A percentile compares a stretch with the other conserved stretches of the same genome.
Evolutionary conservation across 2,113 vertebrate genomes (phyloP).

Genomic region (Cephalopterus ornatus): DNA sequence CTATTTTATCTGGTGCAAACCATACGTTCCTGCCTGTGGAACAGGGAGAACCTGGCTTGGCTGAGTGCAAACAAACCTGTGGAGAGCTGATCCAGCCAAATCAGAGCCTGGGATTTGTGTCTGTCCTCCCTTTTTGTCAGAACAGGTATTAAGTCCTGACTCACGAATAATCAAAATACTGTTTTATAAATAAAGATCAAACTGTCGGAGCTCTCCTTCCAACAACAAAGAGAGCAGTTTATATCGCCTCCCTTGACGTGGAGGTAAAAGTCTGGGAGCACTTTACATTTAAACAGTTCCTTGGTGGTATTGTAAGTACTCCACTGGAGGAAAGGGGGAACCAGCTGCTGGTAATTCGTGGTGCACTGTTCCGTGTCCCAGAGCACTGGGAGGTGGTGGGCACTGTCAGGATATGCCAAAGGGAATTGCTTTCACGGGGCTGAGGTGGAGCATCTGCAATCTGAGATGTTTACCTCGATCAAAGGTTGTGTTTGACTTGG

Average conservation of each 20-base stretch:
- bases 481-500: background rate
- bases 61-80: background rate
- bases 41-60: background rate
- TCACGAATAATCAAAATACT: background rate
- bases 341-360: background rate
- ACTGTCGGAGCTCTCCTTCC: background rate
- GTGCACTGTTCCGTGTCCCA: background rate
- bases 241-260: background rate
- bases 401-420: background rate
- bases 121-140: background rate
- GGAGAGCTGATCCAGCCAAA: background rate
- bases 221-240: background rate
- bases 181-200: background rate
- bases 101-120: background rate
- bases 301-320: background rate
- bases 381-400: background rate
- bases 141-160: background rate
- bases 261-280: background rate
- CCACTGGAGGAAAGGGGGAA: background rate
- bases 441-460: background rate
- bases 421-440: background rate
- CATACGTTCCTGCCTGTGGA: background rate
- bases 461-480: background rate
- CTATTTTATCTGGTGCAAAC: background rate
- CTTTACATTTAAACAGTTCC: background rate